Base-by-base conservation (phyloP, 1,140 invertebrate genomes). In the Neodiprion pinetum region DNA sequence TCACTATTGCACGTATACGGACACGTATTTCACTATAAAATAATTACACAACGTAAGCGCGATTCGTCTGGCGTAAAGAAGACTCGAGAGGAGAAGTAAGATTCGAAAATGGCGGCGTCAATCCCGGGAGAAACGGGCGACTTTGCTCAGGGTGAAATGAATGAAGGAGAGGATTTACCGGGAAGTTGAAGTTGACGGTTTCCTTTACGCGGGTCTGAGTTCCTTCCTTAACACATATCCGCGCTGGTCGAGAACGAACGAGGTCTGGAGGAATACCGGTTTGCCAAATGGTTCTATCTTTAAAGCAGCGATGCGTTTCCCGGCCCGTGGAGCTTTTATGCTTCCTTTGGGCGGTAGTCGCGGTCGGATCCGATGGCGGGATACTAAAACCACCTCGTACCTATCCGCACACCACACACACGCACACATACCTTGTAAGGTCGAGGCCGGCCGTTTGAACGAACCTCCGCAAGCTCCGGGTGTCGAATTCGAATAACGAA, bases 401-500 rank as follows among this genome's bases (percentile, higher is more conserved):
- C 28, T 40, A 40, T 5, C 2, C 28, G 28, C 28, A 40, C 28
- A 40, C 28, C 28, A 40, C 28, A 40, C 1, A 40, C 28, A 40
- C 2, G 1, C 28, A 40, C 28, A 40, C 5, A 40, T 5, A 40
- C 28, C 2, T 40, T 40, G 28, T 1, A 40, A 40, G 28, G 28
- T 40, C 28, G 28, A 40, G 28, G 28, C 5, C 28, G 28, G 28
- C 28, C 28, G 28, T 40, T 40, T 40, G 28, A 40, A 40, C 28
- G 28, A 40, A 40, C 28, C 28, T 40, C 53, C 11, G 53, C 53
- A 17, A 17, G 11, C 11, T 61, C 11, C 11, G 11, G 53, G 53
- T 61, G 53, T 61, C 53, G 53, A 61, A 61, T 61, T 61, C 53
- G 53, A 61, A 61, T 61, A 61, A 61, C 53, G 53, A 61, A 61